Percentiles rank a stretch among this genome's conserved stretches.
Conservation (phyloP, 2,797 vertebrate species). For the Tadarida brasiliensis region DNA sequence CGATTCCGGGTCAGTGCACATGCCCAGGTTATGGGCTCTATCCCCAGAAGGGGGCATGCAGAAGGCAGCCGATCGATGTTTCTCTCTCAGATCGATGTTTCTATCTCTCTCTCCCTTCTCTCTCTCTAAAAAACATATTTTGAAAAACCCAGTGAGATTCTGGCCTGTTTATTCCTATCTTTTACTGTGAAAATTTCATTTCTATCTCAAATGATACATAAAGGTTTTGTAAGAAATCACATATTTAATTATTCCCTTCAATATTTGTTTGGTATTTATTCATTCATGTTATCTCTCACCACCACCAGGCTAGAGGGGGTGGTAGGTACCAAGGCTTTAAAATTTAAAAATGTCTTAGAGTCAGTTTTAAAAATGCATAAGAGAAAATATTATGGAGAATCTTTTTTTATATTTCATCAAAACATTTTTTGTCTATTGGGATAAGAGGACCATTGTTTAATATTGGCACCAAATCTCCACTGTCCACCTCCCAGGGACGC, state of each 20-base stretch:
- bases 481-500: neutral
- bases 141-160: neutral
- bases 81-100: too few relatives aligned
- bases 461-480: neutral
- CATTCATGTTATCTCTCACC: neutral
- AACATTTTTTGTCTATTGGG: conserved; percentile 26
- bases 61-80: too few relatives aligned
- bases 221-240: conserved; percentile 50
- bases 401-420: conserved; percentile 23
- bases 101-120: too few relatives aligned
- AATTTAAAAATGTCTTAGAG: neutral
- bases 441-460: neutral
- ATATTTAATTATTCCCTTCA: conserved; percentile 50
- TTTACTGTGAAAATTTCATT: neutral
- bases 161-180: neutral
- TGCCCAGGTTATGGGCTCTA: too few relatives aligned
- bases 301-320: neutral
- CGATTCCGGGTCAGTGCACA: too few relatives aligned
- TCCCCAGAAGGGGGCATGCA: too few relatives aligned
- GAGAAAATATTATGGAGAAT: conserved; percentile 29
- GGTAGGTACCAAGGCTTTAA: conserved; percentile 14
- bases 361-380: neutral
- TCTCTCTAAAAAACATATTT: too few relatives aligned
- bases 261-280: conserved; percentile 48
- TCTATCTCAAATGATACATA: conserved; percentile 56